Base-by-base conservation (phyloP, 2,797 vertebrate genomes). In the Lophotriccus pileatus region DNA sequence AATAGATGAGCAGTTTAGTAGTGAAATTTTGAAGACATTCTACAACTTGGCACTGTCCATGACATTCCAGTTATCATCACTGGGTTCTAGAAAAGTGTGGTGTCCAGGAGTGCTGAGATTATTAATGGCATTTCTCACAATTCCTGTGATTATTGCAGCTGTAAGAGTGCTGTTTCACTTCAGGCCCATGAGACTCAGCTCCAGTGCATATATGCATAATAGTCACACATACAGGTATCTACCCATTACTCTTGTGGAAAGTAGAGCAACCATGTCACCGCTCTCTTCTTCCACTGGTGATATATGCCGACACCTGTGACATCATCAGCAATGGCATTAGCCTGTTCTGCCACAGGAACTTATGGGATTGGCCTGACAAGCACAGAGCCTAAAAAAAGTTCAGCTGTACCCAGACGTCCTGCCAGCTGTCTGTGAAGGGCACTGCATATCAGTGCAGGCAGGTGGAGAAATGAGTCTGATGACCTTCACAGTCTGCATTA, bases 201-300 rank as follows among this genome's bases (percentile, higher is more conserved):
- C 32, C 60, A 63, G n/a, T 16, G 28, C 60, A 41, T 49, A 34
- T 10, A 23, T 24, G 13, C 10, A 4, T 36, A 69, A 23, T 2
- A 73, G 6, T 20, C 47, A 67, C 46, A 59, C 4, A 12, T 32
- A 13, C 22, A 49, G 19, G 10, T 12, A 58, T 30, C 46, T 39
- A 10, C 12, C 10, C 0, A 0, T 3, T 36, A 79, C 43, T 73
- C 22, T 6, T 16, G 19, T 14, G 14, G 13, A 39, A 46, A 39
- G 23, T 2, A 39, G 5, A 88, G 21, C 32, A 60, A 39, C 11
- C 7, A 23, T 43, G 53, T 59, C 7, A 5, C 4, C 4, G 0
- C 39, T 63, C 28, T 58, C 12, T 55, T 73, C 32, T 91, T 68
- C 47, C 39, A 18, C n/a, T 59, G 22, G 30, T 77, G 52, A 36